Evolutionary conservation across 2,888 invertebrate species (phyloP).

Genomic region (Oscheius onirici): DNA sequence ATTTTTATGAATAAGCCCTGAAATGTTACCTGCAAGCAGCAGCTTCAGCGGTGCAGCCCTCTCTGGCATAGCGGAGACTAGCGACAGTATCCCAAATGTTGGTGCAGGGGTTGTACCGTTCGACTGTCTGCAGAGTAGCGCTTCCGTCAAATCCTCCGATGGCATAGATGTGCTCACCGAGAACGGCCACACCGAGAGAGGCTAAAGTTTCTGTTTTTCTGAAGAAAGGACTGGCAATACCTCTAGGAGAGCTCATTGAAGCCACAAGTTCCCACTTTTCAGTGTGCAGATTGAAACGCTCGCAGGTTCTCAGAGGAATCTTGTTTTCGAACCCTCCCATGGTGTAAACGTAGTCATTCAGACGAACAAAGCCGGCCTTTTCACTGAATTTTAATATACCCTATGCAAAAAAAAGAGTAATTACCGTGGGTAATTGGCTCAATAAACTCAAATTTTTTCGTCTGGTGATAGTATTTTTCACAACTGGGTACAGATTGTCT

Average conservation of each 20-base stretch:
- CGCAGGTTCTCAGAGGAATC: slow-evolving; percentile 71
- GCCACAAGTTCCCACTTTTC: slow-evolving; percentile 70
- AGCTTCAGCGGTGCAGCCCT: too few species aligned
- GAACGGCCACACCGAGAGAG: slow-evolving; percentile 73
- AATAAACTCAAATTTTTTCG: too few species aligned
- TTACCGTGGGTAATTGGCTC: too few species aligned
- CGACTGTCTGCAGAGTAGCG: slow-evolving; percentile 71
- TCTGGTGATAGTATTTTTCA: too few species aligned
- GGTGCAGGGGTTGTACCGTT: slow-evolving; percentile 73
- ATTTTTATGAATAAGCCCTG: too few species aligned
- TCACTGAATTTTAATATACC: slow-evolving; percentile 64
- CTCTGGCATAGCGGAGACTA: slow-evolving; percentile 61
- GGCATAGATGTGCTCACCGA: slow-evolving; percentile 74
- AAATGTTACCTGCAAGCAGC: too few species aligned
- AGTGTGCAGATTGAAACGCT: slow-evolving; percentile 73
- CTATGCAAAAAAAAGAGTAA: too few species aligned
- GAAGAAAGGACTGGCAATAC: slow-evolving; percentile 7
- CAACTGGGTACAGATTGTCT: too few species aligned
- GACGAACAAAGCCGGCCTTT: slow-evolving; percentile 74
- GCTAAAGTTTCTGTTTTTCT: slow-evolving; percentile 44
- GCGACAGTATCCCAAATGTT: slow-evolving; percentile 70
- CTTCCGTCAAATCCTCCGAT: slow-evolving; percentile 75
- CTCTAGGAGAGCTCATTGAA: slow-evolving; percentile 62
- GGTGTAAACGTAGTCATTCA: slow-evolving; percentile 74
- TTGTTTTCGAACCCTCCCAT: slow-evolving; percentile 75